A percentile compares a stretch with the other conserved stretches of the same genome.
These are phyloP conservation scores for Phthorimaea operculella DNA, from an alignment of 1,140 invertebrate genomes.

Conservation along the genomic window DNA sequence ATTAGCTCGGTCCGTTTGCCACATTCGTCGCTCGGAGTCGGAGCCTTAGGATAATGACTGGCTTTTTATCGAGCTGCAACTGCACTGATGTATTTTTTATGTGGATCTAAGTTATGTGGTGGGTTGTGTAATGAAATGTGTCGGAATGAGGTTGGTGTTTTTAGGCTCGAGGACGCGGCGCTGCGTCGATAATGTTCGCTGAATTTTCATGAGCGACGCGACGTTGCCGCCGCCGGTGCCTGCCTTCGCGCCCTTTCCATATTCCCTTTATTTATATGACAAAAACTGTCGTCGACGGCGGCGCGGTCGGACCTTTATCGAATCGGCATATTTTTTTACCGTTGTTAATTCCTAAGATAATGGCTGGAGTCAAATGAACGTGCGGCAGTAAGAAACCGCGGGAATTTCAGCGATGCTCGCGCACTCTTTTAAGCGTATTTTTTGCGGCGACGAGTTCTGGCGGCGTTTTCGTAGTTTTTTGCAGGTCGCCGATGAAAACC, in stretches of 20 bases:
- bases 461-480: constrained; percentile 53
- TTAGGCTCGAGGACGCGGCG: constrained; percentile 16
- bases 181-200: constrained; percentile 30
- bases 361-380: constrained; percentile 61
- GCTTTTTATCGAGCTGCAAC: constrained; percentile 24
- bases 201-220: constrained; percentile 58
- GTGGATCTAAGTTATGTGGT: constrained; percentile 18
- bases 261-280: constrained; percentile 47
- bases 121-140: constrained; percentile 29
- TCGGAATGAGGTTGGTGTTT: constrained; percentile 28
- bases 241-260: constrained; percentile 37
- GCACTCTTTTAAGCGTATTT: constrained; percentile 59
- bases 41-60: constrained; percentile 31
- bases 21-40: constrained; percentile 17
- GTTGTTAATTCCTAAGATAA: constrained; percentile 63
- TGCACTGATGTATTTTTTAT: constrained; percentile 27
- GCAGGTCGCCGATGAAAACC: constrained; percentile 58
- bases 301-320: constrained; percentile 53
- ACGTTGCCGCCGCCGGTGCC: constrained; percentile 23
- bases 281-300: constrained; percentile 49
- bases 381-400: constrained; percentile 49
- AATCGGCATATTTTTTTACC: constrained; percentile 51
- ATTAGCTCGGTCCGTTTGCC: constrained; percentile 43
- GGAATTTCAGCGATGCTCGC: constrained; percentile 61
- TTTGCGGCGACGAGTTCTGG: constrained; percentile 45